These are phyloP conservation scores for Drosophila guanche DNA, from an alignment of 1,140 invertebrate species.

Conservation along the genomic window DNA sequence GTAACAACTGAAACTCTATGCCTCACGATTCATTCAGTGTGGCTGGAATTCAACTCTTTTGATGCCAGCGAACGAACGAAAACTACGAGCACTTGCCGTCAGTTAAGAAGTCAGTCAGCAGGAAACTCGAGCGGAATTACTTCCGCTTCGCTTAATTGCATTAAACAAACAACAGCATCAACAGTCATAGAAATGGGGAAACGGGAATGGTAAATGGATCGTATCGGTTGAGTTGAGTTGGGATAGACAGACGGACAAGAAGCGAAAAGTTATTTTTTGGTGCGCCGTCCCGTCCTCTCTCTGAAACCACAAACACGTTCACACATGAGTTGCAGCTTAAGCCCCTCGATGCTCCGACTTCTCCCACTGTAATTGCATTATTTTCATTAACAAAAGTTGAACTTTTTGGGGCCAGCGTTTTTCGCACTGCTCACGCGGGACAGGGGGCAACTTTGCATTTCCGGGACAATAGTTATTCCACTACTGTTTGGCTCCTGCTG, in stretches of 20 bases:
- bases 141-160: slow-evolving; percentile 76
- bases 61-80: not conserved
- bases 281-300: slow-evolving; percentile 12
- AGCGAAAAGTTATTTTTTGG: slow-evolving; percentile 36
- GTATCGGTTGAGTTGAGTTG: slow-evolving; percentile 35
- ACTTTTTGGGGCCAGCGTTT: slow-evolving; percentile 43
- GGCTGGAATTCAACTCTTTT: no score
- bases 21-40: no score
- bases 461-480: slow-evolving; percentile 56
- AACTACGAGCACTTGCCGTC: slow-evolving; percentile 30
- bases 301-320: slow-evolving; percentile 74
- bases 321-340: slow-evolving; percentile 65
- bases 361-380: slow-evolving; percentile 69
- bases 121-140: slow-evolving; percentile 54
- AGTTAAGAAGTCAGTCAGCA: slow-evolving; percentile 46
- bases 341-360: slow-evolving; percentile 5
- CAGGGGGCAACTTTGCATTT: slow-evolving; percentile 56
- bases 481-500: slow-evolving; percentile 3
- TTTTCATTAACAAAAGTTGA: slow-evolving; percentile 81
- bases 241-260: slow-evolving; percentile 23
- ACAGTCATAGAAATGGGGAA: slow-evolving; percentile 28
- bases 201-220: not conserved
- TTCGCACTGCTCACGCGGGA: slow-evolving; percentile 49
- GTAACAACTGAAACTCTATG: no score
- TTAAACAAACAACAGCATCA: slow-evolving; percentile 62